Evolutionary conservation across 1,140 invertebrate genomes (phyloP), one percentile per base, ranked within the genome.

Genomic region (Penaeus indicus): DNA sequence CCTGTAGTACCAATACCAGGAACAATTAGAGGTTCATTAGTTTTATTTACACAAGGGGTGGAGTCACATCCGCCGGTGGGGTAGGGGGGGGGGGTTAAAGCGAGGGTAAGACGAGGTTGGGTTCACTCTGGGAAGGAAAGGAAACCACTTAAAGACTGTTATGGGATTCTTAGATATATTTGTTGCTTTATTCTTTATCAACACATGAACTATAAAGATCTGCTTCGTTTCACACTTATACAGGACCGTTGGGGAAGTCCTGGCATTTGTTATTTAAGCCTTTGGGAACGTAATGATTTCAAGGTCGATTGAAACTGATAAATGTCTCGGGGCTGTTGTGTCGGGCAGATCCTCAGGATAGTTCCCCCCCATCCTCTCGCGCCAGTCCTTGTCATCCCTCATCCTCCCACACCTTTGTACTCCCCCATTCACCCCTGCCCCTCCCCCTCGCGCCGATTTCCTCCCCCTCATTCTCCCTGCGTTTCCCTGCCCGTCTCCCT

Each of bases 11-110:
- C 75, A 64, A 79, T 79, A 80, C 75, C 25, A 25, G 77, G 19
- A 86, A 80, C 85, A 80, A 86, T 86, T 86, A 85, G 84, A 85
- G 75, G 69, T 80, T 86, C 75, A 80, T 86, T 80, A 86, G 77
- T 78, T 86, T 86, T 86, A 86, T 86, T 47, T 86, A 86, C 85
- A 79, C 85, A 75, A 32, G 62, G 77, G 75, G 85, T 54, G 77
- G 85, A 79, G 77, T 79, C 85, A 86, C 85, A 86, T 86, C 85
- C 85, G 84, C 38, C 82, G 4, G 21, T 38, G 27, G 18, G 82
- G 25, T 19, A 42, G 54, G 25, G 42, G 32, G 27, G 64, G 10
- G 25, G 54, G n/a, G 72, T 38, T 69, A 38, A 67, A 61, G 67
- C 32, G 16, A 69, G 32, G 47, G 64, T 22, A 83, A 54, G 61